Evolutionary conservation across 2,797 vertebrate species (phyloP).

Genomic region (Hozukius guyotensis): DNA sequence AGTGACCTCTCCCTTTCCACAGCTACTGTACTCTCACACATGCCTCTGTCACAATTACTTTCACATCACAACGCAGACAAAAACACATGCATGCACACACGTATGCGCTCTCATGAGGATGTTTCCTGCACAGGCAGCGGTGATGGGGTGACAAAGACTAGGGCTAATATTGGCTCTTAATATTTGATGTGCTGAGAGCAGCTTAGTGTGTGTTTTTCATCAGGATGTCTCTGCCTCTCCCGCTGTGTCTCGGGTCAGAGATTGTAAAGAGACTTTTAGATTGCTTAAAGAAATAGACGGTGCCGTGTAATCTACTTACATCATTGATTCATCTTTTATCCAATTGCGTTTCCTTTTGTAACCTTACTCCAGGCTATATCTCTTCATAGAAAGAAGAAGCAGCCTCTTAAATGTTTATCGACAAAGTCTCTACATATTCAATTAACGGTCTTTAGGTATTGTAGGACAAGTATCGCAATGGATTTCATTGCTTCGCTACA

Average conservation of each 20-base stretch:
- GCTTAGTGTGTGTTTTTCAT: constrained; percentile 67
- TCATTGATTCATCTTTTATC: constrained; percentile 71
- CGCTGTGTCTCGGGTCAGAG: constrained; percentile 28
- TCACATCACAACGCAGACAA: constrained; percentile 35
- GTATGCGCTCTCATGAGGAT: constrained; percentile 30
- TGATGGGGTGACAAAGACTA: constrained; percentile 90
- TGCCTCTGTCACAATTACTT: constrained; percentile 41
- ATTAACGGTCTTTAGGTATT: constrained; percentile 50
- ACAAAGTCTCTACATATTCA: constrained; percentile 56
- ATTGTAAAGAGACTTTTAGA: constrained; percentile 59
- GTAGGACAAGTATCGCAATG: constrained; percentile 18
- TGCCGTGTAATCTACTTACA: constrained; percentile 68
- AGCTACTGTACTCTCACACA: constrained; percentile 39
- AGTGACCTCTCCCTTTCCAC: constrained; percentile 55
- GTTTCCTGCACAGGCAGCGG: constrained; percentile 75
- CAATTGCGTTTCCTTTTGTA: constrained; percentile 66
- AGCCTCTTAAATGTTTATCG: constrained; percentile 61
- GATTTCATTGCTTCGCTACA: neutral
- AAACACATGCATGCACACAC: constrained; percentile 32
- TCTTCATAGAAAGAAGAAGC: constrained; percentile 55
- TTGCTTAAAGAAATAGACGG: constrained; percentile 71
- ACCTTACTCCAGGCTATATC: constrained; percentile 66
- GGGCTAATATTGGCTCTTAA: constrained; percentile 94
- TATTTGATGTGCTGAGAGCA: constrained; percentile 90
- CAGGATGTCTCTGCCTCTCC: constrained; percentile 41